Conservation (phyloP, 1,140 invertebrate species). For the Halesus radiatus region DNA sequence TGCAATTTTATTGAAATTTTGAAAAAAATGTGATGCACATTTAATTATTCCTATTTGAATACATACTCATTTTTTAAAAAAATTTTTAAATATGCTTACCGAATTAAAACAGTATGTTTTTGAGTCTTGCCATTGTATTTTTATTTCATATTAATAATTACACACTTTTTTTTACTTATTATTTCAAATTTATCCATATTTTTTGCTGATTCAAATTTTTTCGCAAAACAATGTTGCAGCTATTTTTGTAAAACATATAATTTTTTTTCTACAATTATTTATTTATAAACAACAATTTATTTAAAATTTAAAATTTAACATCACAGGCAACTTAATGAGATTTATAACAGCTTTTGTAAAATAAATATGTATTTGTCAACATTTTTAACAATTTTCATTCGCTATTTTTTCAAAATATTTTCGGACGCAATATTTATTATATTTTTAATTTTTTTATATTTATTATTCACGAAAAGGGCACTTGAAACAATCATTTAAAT, state of each 20-base stretch:
- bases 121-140: too few relatives aligned
- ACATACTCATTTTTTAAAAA: background rate
- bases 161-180: too few relatives aligned
- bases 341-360: background rate
- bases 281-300: background rate
- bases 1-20: background rate
- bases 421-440: background rate
- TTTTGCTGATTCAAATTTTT: too few relatives aligned
- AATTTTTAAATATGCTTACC: background rate
- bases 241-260: too few relatives aligned
- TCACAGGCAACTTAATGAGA: background rate
- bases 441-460: slow-evolving; percentile 26
- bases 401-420: background rate
- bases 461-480: slow-evolving; percentile 32
- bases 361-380: background rate
- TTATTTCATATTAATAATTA: too few relatives aligned
- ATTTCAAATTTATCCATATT: too few relatives aligned
- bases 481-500: slow-evolving; percentile 41
- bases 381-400: background rate
- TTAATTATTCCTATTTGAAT: slow-evolving; percentile 9
- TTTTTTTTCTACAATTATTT: background rate
- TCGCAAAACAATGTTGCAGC: too few relatives aligned
- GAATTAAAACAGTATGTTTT: background rate
- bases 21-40: background rate
- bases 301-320: background rate